Conservation (phyloP, 1,140 invertebrate species). For the Magallana angulata region DNA sequence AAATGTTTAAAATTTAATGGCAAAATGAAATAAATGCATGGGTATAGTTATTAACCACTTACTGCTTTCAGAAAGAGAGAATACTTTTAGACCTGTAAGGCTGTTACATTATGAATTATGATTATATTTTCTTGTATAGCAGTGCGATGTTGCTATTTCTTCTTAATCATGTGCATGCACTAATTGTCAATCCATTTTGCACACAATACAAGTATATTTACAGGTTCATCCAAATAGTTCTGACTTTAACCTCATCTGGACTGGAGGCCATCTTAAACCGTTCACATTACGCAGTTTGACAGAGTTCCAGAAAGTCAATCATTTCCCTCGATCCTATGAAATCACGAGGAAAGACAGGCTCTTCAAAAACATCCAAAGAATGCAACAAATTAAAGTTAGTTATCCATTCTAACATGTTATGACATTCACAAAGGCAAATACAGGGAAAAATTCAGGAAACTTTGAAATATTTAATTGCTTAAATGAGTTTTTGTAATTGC, state of each 20-base stretch:
- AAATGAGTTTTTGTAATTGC: neutral
- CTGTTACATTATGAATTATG: too few species aligned
- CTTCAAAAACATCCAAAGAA: constrained; percentile 82
- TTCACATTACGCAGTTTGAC: constrained; percentile 89
- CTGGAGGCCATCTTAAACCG: constrained; percentile 93
- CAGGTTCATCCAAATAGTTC: constrained; percentile 81
- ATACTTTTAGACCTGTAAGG: too few species aligned
- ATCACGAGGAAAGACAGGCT: constrained; percentile 80
- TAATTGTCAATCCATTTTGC: neutral
- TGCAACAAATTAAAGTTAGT: constrained; percentile 87
- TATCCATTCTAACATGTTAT: neutral
- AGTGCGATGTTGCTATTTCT: too few species aligned
- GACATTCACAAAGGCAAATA: neutral
- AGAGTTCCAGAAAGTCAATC: constrained; percentile 94
- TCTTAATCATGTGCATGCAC: neutral
- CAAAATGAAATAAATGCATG: too few species aligned
- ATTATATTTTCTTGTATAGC: too few species aligned
- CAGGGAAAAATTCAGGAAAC: neutral
- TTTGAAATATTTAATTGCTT: neutral
- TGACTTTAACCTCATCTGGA: constrained; percentile 94
- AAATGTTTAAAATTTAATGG: too few species aligned
- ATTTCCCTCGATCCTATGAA: constrained; percentile 92
- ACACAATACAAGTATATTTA: neutral
- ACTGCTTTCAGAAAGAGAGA: too few species aligned
- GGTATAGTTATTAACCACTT: too few species aligned